Evolutionary conservation across 2,888 invertebrate species (phyloP).

Genomic region (Nemotelus pantherinus): DNA sequence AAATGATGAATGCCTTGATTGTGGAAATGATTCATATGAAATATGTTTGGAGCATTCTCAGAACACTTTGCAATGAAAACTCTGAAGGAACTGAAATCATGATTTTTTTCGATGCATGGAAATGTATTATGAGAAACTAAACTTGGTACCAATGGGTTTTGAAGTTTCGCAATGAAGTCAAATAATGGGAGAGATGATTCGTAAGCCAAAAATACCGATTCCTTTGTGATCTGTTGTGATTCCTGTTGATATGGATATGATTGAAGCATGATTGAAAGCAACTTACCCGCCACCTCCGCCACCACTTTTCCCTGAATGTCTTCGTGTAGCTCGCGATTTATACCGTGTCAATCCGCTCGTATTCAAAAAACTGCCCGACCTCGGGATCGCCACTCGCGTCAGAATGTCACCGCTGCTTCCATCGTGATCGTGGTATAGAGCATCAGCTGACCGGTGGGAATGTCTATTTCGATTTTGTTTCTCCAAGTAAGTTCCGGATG

Average conservation of each 20-base stretch:
- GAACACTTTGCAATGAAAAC: too few species aligned
- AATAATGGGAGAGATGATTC: too few species aligned
- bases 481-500: constrained; percentile 49
- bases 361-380: constrained; percentile 86
- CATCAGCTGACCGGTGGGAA: constrained; percentile 31
- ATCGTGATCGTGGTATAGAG: constrained; percentile 54
- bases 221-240: too few species aligned
- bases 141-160: too few species aligned
- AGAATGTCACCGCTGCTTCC: constrained; percentile 80
- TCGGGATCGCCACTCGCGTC: constrained; percentile 86
- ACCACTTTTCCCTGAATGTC: constrained; percentile 56
- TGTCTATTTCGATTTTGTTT: constrained; percentile 47
- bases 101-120: too few species aligned
- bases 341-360: constrained; percentile 81
- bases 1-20: too few species aligned
- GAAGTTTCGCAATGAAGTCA: too few species aligned
- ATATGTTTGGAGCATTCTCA: too few species aligned
- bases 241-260: not conserved
- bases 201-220: too few species aligned
- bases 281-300: constrained; percentile 69
- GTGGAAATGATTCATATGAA: too few species aligned
- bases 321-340: constrained; percentile 69
- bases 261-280: constrained; percentile 6
- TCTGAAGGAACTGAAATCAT: too few species aligned
- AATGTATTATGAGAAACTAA: too few species aligned